Evolutionary conservation across 2,888 invertebrate species (phyloP).

Genomic region (Hyalella azteca): DNA sequence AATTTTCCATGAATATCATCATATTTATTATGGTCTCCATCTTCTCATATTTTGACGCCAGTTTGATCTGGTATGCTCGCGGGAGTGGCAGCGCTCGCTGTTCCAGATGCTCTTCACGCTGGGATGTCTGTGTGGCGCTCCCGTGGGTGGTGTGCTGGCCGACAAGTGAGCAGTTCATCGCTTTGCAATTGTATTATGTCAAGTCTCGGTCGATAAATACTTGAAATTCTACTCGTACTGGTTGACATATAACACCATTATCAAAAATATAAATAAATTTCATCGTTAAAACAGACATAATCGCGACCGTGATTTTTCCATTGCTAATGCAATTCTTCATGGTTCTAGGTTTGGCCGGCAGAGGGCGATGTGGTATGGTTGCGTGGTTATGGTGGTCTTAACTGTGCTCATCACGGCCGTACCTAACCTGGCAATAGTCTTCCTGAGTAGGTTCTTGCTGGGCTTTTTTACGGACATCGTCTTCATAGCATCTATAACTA

Average conservation of each 20-base stretch:
- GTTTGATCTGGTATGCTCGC: constrained; percentile 64
- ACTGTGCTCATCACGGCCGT: background rate
- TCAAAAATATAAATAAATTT: no score
- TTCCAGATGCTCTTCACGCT: constrained; percentile 63
- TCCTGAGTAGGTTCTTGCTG: constrained; percentile 4
- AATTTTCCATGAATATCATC: no score
- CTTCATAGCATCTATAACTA: constrained; percentile 16
- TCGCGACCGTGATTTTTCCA: no score
- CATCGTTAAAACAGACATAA: no score
- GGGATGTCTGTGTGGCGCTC: constrained; percentile 64
- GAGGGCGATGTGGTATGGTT: constrained; percentile 22
- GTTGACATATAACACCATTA: no score
- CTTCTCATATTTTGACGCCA: no score
- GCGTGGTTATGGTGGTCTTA: background rate
- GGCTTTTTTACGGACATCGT: constrained; percentile 28
- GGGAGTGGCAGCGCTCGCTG: constrained; percentile 61
- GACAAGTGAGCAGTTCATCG: constrained; percentile 61
- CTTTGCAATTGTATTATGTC: background rate
- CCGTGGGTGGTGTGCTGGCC: constrained; percentile 63
- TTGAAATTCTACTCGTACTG: no score
- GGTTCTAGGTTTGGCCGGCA: constrained; percentile 8
- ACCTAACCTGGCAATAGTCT: background rate
- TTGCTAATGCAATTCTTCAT: background rate
- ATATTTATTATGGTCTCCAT: no score
- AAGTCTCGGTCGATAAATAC: no score